Evolutionary conservation across 2,888 invertebrate species (phyloP).

Genomic region (Hermodice carunculata): DNA sequence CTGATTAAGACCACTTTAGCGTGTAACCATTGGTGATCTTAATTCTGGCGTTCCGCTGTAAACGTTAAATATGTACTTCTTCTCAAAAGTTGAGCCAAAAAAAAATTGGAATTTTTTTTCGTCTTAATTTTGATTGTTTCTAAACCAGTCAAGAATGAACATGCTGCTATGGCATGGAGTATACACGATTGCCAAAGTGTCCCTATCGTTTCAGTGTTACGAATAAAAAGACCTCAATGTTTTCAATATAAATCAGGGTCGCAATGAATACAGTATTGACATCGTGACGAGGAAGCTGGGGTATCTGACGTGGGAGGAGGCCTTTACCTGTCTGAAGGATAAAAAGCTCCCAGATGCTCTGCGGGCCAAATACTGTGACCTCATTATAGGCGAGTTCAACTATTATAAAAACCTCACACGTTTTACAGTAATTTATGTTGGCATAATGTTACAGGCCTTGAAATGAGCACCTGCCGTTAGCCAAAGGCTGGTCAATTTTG

Average conservation of each 20-base stretch:
- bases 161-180: too few relatives aligned
- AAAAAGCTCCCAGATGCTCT: conserved; percentile 64
- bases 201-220: background rate
- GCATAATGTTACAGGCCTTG: background rate
- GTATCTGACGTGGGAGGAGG: conserved; percentile 67
- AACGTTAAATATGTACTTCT: too few relatives aligned
- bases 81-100: too few relatives aligned
- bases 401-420: background rate
- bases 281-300: conserved; percentile 63
- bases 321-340: conserved; percentile 61
- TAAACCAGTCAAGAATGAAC: too few relatives aligned
- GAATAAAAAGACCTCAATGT: background rate
- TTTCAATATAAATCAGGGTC: conserved; percentile 49
- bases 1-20: too few relatives aligned
- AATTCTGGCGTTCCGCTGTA: too few relatives aligned
- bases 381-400: conserved; percentile 61
- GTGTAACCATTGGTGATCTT: too few relatives aligned
- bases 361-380: conserved; percentile 66
- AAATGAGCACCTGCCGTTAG: too few relatives aligned
- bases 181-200: background rate
- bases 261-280: conserved; percentile 64
- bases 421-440: background rate
- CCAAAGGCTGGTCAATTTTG: too few relatives aligned
- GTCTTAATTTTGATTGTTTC: too few relatives aligned
- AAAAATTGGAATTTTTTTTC: background rate